Base-by-base conservation (phyloP, 2,113 vertebrate genomes). In the Perca flavescens region DNA sequence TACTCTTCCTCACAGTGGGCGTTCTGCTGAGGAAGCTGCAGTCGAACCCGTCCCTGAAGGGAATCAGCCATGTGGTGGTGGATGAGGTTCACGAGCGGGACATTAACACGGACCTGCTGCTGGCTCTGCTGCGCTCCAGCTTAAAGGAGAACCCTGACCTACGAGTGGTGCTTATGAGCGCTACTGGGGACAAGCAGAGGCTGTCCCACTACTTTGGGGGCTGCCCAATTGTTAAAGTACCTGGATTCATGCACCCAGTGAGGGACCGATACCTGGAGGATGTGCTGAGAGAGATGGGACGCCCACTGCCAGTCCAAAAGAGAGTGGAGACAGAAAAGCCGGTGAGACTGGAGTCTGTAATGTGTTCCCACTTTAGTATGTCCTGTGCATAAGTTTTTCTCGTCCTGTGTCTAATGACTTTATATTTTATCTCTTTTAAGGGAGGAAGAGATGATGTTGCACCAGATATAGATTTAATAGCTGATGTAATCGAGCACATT, bases 31-130 rank as follows among this genome's bases (percentile, higher is more conserved):
- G 94, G 79, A 99, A 99, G 93, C 94, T 99, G 77, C 97, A 97
- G 94, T 94, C 96, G 0, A 99, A 99, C 90, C 95, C 97, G 3
- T 86, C 87, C 46, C 94, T 99, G 82, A 94, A 92, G 90, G 98
- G 98, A 0, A 94, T 99, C 85, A 99, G 97, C 92, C 98, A 99
- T 0, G 96, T 99, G 8, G 91, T 99, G 1, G 97, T 99, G 50
- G 98, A 99, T 0, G 98, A 99, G 93, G 98, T 99, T 43, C 98
- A 99, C 0, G 98, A 99, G 93, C 91, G 98, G 4, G 98, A 99
- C 1, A 95, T 99, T 57, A 98, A 99, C 96, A 99, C 98, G 0
- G 98, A 99, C 94, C 96, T 99, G 94, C 96, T 99, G 86, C 96
- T 99, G 69, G 98, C 97, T 28, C 94, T 99, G 86, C 95, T 99